These are phyloP conservation scores for Microcebus jonahi DNA, from an alignment of 2,113 vertebrate species.

Conservation along the genomic window DNA sequence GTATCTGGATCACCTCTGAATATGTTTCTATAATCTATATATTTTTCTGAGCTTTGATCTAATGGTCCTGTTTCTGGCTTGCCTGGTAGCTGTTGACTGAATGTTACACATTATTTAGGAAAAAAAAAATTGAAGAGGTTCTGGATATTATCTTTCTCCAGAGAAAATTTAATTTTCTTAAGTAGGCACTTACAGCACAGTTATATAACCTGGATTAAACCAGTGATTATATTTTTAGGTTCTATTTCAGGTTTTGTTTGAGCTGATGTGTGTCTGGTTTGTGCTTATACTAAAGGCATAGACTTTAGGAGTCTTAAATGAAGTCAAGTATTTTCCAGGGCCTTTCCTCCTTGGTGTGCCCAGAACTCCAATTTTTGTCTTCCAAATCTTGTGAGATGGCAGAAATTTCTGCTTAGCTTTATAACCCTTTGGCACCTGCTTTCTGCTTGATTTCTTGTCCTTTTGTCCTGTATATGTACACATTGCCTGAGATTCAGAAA, in stretches of 20 bases:
- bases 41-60: background rate
- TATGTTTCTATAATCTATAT: background rate
- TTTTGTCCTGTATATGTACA: background rate
- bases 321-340: background rate
- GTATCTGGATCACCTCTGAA: background rate
- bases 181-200: background rate
- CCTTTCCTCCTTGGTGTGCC: background rate
- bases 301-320: background rate
- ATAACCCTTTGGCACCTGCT: background rate
- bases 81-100: background rate
- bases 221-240: background rate
- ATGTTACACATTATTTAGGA: background rate
- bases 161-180: background rate
- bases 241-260: background rate
- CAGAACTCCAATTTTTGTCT: background rate
- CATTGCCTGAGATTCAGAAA: background rate
- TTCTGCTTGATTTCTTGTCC: background rate
- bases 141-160: background rate
- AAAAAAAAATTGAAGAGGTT: background rate
- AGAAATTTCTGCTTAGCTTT: background rate
- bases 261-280: background rate
- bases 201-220: background rate
- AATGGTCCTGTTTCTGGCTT: background rate
- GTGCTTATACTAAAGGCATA: background rate
- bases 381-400: background rate